Conservation (phyloP, 2,888 invertebrate genomes). For the Eupithecia vulgata region DNA sequence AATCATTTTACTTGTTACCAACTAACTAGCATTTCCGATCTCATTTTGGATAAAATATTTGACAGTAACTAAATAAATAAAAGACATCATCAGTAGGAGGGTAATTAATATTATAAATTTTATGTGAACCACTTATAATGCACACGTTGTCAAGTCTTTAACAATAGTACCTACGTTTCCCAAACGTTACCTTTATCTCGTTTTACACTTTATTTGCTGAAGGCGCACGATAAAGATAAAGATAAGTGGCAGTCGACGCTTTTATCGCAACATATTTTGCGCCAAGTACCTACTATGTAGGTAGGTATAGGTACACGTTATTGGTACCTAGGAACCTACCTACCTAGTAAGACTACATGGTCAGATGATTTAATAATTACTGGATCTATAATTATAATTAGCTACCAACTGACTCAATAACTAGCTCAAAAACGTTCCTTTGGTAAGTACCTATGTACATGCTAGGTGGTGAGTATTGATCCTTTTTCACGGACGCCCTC, state of each 20-base stretch:
- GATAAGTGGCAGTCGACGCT: constrained; percentile 76
- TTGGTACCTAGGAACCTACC: not conserved
- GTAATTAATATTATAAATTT: not conserved
- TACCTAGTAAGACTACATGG: constrained; percentile 54
- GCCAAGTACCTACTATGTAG: constrained; percentile 61
- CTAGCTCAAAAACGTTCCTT: constrained; percentile 25
- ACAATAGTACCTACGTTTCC: constrained; percentile 60
- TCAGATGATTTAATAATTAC: constrained; percentile 23
- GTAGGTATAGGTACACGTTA: constrained; percentile 5
- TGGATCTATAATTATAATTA: not conserved
- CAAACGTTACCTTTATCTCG: constrained; percentile 73
- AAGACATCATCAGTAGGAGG: not conserved
- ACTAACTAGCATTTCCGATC: no score
- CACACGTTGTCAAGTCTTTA: constrained; percentile 56
- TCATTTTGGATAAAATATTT: no score
- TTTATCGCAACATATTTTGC: constrained; percentile 75
- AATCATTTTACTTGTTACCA: no score
- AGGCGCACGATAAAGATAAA: constrained; percentile 80
- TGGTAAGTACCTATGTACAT: constrained; percentile 9
- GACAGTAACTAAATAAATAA: not conserved
- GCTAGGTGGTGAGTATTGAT: constrained; percentile 34
- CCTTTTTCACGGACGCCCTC: constrained; percentile 35
- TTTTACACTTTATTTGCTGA: constrained; percentile 81
- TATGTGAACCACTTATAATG: constrained; percentile 27
- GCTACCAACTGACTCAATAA: not conserved